Conservation (phyloP, 2,113 vertebrate genomes). For the Tupaia tana region DNA sequence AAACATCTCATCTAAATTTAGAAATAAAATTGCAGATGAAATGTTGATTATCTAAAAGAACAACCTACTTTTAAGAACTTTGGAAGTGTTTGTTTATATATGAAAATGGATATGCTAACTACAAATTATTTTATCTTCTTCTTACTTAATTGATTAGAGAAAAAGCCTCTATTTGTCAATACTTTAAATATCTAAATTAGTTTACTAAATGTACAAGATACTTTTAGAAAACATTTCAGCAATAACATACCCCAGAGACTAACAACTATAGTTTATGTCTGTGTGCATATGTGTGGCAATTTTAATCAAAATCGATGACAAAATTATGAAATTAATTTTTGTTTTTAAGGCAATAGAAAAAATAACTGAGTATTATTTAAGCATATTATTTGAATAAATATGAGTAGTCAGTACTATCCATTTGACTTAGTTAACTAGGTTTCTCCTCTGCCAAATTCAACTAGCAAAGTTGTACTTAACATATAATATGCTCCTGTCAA, state of each 20-base stretch:
- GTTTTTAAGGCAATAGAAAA: conserved; percentile 13
- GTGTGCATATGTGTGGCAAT: background rate
- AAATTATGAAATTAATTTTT: conserved; percentile 16
- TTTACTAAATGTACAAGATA: conserved; percentile 3
- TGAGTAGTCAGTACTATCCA: background rate
- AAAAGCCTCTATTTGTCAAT: background rate
- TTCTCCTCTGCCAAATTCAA: background rate
- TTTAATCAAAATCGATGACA: conserved; percentile 15
- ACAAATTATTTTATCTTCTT: background rate
- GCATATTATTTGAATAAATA: background rate
- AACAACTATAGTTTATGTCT: background rate
- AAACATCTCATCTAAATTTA: conserved; percentile 47
- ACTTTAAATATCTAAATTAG: conserved; percentile 42
- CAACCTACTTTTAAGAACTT: conserved; percentile 45
- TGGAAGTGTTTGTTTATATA: background rate
- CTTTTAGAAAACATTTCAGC: conserved; percentile 15
- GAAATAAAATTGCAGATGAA: background rate
- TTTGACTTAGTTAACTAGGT: conserved; percentile 5
- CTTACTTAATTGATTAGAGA: background rate
- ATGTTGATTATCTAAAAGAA: conserved; percentile 54
- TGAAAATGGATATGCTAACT: conserved; percentile 2
- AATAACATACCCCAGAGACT: background rate
- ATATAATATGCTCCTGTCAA: background rate
- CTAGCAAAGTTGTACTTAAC: background rate
- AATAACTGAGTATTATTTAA: conserved; percentile 1